Conservation (phyloP, 2,797 vertebrate species). For the Agapornis canus region DNA sequence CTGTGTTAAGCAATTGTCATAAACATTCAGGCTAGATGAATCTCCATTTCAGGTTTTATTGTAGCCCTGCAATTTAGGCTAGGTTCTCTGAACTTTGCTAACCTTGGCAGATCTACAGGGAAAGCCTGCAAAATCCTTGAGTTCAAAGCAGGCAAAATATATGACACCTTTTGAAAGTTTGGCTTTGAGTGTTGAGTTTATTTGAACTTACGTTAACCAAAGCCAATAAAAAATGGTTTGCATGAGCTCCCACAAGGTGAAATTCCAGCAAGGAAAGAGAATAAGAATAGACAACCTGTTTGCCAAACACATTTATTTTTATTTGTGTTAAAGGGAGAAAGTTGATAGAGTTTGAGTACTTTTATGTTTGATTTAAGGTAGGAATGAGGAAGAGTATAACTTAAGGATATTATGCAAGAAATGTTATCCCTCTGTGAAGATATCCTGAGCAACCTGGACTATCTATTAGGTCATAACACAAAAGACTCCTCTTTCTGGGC, state of each 20-base stretch:
- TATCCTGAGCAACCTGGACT: neutral
- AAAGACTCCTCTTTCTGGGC: neutral
- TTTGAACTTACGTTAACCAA: slow-evolving; percentile 62
- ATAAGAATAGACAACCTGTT: slow-evolving; percentile 14
- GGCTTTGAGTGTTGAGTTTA: slow-evolving; percentile 58
- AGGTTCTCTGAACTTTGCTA: slow-evolving; percentile 61
- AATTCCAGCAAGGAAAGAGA: slow-evolving; percentile 33
- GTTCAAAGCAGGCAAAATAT: slow-evolving; percentile 65
- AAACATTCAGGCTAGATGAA: neutral
- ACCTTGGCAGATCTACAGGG: slow-evolving; percentile 66
- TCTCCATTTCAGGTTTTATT: slow-evolving; percentile 53
- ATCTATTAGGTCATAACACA: neutral
- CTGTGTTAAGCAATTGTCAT: neutral
- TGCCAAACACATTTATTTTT: slow-evolving; percentile 53
- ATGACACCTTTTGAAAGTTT: slow-evolving; percentile 63
- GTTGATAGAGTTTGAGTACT: neutral
- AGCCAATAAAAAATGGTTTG: slow-evolving; percentile 50
- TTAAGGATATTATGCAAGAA: neutral
- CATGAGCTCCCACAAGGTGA: slow-evolving; percentile 46
- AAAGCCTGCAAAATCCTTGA: slow-evolving; percentile 58
- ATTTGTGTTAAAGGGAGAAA: slow-evolving; percentile 33
- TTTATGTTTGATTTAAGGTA: slow-evolving; percentile 45
- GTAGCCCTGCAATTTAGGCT: slow-evolving; percentile 26
- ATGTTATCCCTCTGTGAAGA: neutral
- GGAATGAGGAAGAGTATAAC: slow-evolving; percentile 7